phyloP scores from a whole-genome alignment of 2,113 vertebrate species.

The Arizona elegans region DNA sequence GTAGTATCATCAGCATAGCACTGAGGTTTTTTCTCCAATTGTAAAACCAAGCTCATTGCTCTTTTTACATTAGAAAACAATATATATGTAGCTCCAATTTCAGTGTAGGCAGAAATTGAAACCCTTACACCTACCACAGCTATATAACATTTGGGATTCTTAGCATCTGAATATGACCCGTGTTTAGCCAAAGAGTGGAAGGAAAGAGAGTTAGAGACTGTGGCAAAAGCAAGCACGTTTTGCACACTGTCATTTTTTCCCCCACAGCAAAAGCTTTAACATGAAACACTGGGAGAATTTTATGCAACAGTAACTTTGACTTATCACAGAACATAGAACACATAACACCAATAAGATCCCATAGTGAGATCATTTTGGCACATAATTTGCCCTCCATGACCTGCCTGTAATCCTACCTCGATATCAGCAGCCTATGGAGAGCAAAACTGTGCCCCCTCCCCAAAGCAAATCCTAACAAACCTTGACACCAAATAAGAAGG shows the following conservation, averaged over 20 bases:
- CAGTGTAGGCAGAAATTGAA: not conserved
- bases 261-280: not conserved
- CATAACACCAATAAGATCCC: constrained; percentile 45
- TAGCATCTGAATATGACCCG: not conserved
- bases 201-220: accelerated
- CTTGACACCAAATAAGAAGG: constrained; percentile 6
- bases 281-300: constrained; percentile 40
- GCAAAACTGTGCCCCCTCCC: not conserved
- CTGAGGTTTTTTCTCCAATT: not conserved
- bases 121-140: not conserved
- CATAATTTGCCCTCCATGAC: constrained; percentile 61
- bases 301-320: constrained; percentile 62
- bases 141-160: not conserved
- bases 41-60: not conserved
- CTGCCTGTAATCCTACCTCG: constrained; percentile 55
- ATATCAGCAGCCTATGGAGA: constrained; percentile 28
- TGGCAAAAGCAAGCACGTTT: not conserved
- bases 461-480: constrained; percentile 28
- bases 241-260: not conserved
- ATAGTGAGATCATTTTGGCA: constrained; percentile 57
- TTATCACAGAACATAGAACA: constrained; percentile 55
- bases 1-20: not conserved
- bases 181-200: not conserved
- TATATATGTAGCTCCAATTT: not conserved
- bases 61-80: not conserved